Base-by-base conservation (phyloP, 2,113 vertebrate species). In the Gobio gobio region DNA sequence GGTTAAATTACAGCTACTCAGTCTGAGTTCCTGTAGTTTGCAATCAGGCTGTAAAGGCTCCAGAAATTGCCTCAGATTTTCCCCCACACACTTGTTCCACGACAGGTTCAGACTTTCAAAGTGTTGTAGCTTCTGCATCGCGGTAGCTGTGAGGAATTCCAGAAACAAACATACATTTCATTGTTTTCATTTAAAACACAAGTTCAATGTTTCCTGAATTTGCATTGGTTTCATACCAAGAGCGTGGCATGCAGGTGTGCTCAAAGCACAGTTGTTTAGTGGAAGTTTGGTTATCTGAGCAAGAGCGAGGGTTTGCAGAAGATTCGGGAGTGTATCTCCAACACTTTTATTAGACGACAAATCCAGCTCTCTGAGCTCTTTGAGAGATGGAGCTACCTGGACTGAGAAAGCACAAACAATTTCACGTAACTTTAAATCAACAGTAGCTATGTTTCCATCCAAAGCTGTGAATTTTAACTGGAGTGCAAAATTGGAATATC, bases 41-140 rank as follows among this genome's bases (percentile, higher is more conserved):
- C 85, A 78, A 3, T 93, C 91, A 43, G 91, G 91, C 89, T 94
- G 93, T 78, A 97, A 78, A 0, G 90, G 92, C 54, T 94, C 95
- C 86, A 96, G 91, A 87, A 98, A 94, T 88, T 95, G 89, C 51
- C 92, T 89, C 86, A 97, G 87, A 83, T 93, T 96, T 51, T 96
- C 96, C 10, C 96, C 96, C 73, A 97, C 94, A 88, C 94, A 95
- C 85, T 97, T 98, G 92, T 96, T 96, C 97, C 97, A 99, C 84
- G 97, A 98, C 72, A 98, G 91, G 86, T 94, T 93, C 89, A 98
- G 80, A 16, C 86, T 91, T 92, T 91, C 90, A 90, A 99, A 94
- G 91, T 92, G 92, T 84, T 90, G 87, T 72, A 96, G 93, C 83
- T 94, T 92, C 82, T 94, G 89, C 85, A 93, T 93, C 3, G 92